These are phyloP conservation scores for Pseudeuparius sepicola DNA, from an alignment of 2,888 invertebrate species.

Conservation along the genomic window DNA sequence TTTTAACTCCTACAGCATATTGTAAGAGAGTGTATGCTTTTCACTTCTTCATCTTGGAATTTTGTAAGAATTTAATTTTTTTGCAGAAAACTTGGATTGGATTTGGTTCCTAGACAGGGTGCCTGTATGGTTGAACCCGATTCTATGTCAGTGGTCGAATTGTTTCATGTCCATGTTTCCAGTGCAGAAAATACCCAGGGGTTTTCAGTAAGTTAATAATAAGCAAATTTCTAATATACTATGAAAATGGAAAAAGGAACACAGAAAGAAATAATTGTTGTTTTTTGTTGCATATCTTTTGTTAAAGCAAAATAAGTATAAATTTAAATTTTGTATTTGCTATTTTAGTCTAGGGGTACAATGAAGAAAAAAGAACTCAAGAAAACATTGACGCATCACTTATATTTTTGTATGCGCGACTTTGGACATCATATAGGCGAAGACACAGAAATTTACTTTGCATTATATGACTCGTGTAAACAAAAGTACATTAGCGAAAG, in stretches of 20 bases:
- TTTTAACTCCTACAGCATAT: too few species aligned
- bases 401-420: constrained; percentile 80
- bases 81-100: constrained; percentile 80
- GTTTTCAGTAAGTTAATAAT: constrained; percentile 52
- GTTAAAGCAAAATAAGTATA: constrained; percentile 1
- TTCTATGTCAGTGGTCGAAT: constrained; percentile 76
- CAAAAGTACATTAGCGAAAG: constrained; percentile 77
- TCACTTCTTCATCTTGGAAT: too few species aligned
- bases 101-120: constrained; percentile 83
- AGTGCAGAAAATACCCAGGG: constrained; percentile 63
- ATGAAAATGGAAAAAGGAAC: neutral
- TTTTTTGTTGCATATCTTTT: too few species aligned
- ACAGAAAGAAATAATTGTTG: too few species aligned
- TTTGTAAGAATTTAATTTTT: constrained; percentile 13
- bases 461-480: constrained; percentile 71
- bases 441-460: constrained; percentile 81
- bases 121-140: constrained; percentile 86
- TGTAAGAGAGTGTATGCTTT: too few species aligned
- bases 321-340: constrained; percentile 2
- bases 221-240: neutral
- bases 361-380: constrained; percentile 46
- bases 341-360: constrained; percentile 45
- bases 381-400: constrained; percentile 60
- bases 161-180: constrained; percentile 71
- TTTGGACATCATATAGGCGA: constrained; percentile 83